These are phyloP conservation scores for Villa cingulata DNA, from an alignment of 2,888 invertebrate species.

Conservation along the genomic window DNA sequence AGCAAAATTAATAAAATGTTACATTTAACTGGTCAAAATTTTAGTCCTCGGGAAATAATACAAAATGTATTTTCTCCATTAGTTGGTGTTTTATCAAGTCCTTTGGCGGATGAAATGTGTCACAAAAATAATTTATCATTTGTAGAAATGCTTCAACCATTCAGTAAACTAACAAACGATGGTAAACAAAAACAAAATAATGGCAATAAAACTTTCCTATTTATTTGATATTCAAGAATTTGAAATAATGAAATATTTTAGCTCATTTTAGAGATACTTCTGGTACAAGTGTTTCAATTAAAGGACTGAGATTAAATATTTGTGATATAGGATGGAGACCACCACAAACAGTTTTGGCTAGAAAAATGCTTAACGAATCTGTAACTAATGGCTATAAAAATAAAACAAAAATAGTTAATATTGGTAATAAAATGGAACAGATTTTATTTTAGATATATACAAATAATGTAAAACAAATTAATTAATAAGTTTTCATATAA, in stretches of 20 bases:
- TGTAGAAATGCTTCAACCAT: conserved; percentile 81
- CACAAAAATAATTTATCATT: conserved; percentile 84
- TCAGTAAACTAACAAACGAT: conserved; percentile 61
- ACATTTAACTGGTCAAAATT: conserved; percentile 44
- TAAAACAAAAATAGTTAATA: conserved; percentile 41
- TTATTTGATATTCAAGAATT: neutral
- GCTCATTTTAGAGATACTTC: conserved; percentile 75
- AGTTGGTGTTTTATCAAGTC: conserved; percentile 72
- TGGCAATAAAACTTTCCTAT: neutral
- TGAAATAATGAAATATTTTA: conserved; percentile 27
- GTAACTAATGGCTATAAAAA: conserved; percentile 49
- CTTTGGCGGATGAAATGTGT: conserved; percentile 69
- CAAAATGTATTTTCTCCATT: conserved; percentile 81
- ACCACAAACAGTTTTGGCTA: conserved; percentile 65
- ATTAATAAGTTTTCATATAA: too few relatives aligned
- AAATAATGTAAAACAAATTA: too few relatives aligned
- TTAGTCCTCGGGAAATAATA: conserved; percentile 72
- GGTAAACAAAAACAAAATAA: conserved; percentile 36
- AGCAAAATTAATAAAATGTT: conserved; percentile 23
- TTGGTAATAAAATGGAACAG: too few relatives aligned
- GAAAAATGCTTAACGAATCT: conserved; percentile 73
- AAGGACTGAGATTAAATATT: conserved; percentile 63
- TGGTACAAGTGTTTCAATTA: conserved; percentile 55
- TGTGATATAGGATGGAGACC: conserved; percentile 72
- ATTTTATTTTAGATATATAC: too few relatives aligned